A percentile compares a stretch with the other conserved stretches of the same genome.
Conservation (phyloP, 1,140 invertebrate genomes). For the Drosophila ercepeae region DNA sequence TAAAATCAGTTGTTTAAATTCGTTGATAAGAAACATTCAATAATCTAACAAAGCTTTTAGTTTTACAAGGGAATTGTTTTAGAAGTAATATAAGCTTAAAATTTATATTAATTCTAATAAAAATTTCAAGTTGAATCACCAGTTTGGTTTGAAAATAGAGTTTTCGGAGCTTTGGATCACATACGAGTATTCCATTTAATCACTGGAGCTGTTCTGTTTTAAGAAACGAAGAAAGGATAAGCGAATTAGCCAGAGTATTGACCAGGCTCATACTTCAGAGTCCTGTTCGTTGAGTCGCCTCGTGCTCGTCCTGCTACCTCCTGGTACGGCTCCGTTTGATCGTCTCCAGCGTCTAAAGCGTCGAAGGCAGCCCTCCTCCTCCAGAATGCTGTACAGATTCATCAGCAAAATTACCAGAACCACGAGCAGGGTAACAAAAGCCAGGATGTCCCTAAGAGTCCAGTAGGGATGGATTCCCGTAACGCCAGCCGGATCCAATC, state of each 20-base stretch:
- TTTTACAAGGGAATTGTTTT: neutral
- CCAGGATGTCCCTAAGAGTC: slow-evolving; percentile 64
- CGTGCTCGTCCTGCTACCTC: neutral
- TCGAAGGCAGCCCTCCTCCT: slow-evolving; percentile 69
- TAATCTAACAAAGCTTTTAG: neutral
- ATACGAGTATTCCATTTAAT: slow-evolving; percentile 26
- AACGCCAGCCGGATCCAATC: slow-evolving; percentile 14
- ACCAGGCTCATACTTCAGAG: slow-evolving; percentile 70
- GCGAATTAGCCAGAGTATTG: slow-evolving; percentile 18
- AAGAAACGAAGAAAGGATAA: slow-evolving; percentile 34
- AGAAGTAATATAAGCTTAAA: neutral
- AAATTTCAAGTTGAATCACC: too few relatives aligned
- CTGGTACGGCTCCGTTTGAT: neutral
- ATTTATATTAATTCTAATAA: neutral
- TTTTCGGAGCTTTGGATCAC: neutral
- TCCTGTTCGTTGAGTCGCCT: slow-evolving; percentile 58
- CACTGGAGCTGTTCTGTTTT: slow-evolving; percentile 56
- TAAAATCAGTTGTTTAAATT: neutral
- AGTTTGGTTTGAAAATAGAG: too few relatives aligned
- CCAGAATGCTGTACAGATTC: slow-evolving; percentile 63
- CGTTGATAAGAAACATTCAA: neutral
- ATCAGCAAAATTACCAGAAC: slow-evolving; percentile 67
- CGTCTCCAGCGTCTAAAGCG: slow-evolving; percentile 32
- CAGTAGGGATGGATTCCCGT: slow-evolving; percentile 72
- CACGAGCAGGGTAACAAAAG: slow-evolving; percentile 58